Base-by-base conservation (phyloP, 2,888 invertebrate species). In the Melieria crassipennis region DNA sequence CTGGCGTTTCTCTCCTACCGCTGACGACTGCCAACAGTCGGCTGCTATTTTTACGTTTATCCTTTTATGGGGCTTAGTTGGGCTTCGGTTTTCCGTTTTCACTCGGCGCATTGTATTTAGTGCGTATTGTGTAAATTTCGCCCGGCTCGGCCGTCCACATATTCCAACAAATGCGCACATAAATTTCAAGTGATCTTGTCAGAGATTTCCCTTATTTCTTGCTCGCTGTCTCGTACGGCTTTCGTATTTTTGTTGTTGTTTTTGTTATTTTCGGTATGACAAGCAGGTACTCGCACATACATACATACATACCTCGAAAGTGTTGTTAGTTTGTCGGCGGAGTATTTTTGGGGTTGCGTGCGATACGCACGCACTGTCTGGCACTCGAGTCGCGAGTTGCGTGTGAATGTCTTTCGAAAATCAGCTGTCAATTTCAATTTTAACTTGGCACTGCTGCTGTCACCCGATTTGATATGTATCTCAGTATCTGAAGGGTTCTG, bases 391-490 rank as follows among this genome's bases (percentile, higher is more conserved):
- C 6, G 30, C 58, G 2, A 5, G 11, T 16, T 42, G 58, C 16
- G 58, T 13, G 58, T 9, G 62, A 62, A 6, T 62, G 16, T 58
- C 10, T 58, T 13, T 77, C 74, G 77, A 79, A 76, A 73, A 77
- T 79, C 79, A 79, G 79, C 79, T 79, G 79, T 79, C 79, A 78
- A 75, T 78, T 77, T 79, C 75, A 79, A 61, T 69, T 62, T 69
- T 65, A 10, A 11, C 50, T 68, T 61, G 42, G 42, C 63, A 48
- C 70, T 71, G 52, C 71, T 73, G 72, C 75, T 78, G 78, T 77
- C 76, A 77, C 76, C 75, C 70, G 70, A 62, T 76, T 77, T 75
- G 73, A 74, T 79, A 75, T 79, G 73, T 76, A 72, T 77, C 75
- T 62, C 9, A 62, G 30, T 30, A 30, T 30, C 30, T 30, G 30